phyloP scores from a whole-genome alignment of 2,797 vertebrate species.

The Paramormyrops hopkinsi region DNA sequence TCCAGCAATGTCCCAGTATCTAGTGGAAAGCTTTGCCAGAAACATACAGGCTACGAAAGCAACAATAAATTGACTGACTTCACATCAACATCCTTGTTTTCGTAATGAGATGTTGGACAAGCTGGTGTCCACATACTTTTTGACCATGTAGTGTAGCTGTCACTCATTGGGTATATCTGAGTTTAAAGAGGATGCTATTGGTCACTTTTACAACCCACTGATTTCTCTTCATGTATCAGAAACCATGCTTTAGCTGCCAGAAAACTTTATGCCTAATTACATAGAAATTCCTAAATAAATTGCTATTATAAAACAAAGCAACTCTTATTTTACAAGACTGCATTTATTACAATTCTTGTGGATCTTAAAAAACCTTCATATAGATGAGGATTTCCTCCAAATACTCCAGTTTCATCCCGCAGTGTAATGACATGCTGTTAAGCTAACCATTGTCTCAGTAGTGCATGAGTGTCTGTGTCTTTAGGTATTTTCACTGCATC shows the following conservation, averaged over 20 bases:
- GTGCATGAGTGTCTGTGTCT: background rate
- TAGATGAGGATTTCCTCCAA: background rate
- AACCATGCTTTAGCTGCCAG: background rate
- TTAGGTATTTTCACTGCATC: background rate
- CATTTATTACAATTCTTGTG: background rate
- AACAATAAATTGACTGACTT: background rate
- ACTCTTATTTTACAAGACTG: background rate
- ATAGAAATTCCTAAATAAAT: background rate
- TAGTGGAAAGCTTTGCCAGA: background rate
- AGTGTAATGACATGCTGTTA: background rate
- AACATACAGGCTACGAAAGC: background rate
- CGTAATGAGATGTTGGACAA: background rate
- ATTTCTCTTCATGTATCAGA: background rate
- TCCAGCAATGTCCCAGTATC: background rate
- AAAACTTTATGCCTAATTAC: background rate
- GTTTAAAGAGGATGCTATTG: background rate
- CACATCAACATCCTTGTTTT: background rate
- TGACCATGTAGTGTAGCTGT: background rate
- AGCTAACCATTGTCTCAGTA: background rate
- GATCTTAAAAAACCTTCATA: background rate
- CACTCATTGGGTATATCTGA: background rate
- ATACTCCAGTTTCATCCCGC: background rate
- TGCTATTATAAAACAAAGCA: background rate
- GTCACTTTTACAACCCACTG: background rate
- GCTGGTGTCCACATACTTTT: background rate